Evolutionary conservation across 1,140 invertebrate genomes (phyloP).

Genomic region (Macrostomum lignano): DNA sequence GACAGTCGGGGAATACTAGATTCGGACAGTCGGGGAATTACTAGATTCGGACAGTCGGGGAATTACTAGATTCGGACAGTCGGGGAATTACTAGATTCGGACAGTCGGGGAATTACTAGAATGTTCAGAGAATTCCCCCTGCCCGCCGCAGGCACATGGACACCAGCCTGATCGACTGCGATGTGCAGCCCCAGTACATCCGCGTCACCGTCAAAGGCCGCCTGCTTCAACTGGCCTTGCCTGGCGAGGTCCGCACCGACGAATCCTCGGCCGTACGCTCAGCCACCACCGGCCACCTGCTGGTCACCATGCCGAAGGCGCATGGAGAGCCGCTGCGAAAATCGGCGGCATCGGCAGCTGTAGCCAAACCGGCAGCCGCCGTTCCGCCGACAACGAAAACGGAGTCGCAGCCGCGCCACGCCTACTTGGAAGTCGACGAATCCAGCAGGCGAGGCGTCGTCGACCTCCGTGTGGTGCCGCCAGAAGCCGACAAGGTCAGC

Average conservation of each 20-base stretch:
- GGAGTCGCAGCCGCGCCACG: too few species aligned
- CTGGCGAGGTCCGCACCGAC: conserved; percentile 45
- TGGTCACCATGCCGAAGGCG: conserved; percentile 30
- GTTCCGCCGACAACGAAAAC: neutral
- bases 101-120: neutral
- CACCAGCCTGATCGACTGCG: conserved; percentile 45
- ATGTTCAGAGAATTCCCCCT: conserved; percentile 1
- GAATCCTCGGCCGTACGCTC: conserved; percentile 46
- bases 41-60: too few species aligned
- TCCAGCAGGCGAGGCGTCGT: neutral
- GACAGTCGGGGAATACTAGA: too few species aligned
- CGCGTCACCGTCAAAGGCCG: conserved; percentile 49
- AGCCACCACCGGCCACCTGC: conserved; percentile 45
- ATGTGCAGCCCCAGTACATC: conserved; percentile 54
- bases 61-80: too few species aligned
- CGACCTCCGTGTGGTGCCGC: neutral
- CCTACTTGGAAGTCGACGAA: too few species aligned
- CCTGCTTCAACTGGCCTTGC: conserved; percentile 52
- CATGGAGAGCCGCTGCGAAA: neutral
- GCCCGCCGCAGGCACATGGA: conserved; percentile 42
- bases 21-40: too few species aligned
- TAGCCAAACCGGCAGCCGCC: too few species aligned
- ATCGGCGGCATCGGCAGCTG: too few species aligned
- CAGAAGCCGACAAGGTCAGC: neutral
- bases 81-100: too few species aligned